Evolutionary conservation across 2,113 vertebrate species (phyloP).

Genomic region (Sinocyclocheilus anophthalmus): DNA sequence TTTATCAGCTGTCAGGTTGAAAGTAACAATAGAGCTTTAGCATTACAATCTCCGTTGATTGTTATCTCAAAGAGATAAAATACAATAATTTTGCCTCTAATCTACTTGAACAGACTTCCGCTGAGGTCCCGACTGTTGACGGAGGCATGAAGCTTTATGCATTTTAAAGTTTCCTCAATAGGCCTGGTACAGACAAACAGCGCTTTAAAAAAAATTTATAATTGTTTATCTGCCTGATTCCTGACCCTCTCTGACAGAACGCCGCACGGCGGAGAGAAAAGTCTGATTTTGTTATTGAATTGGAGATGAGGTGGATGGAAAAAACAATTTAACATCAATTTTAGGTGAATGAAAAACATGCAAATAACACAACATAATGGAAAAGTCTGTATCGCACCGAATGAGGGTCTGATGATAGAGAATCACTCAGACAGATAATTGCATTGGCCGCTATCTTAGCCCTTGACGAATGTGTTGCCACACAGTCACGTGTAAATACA

Average conservation of each 20-base stretch:
- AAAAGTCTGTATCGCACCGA: slow-evolving; percentile 27
- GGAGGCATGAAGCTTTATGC: slow-evolving; percentile 6
- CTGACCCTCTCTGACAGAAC: not conserved
- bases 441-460: slow-evolving; percentile 41
- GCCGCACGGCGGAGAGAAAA: slow-evolving; percentile 2
- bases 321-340: slow-evolving; percentile 57
- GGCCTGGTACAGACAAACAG: slow-evolving; percentile 11
- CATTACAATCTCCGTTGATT: slow-evolving; percentile 37
- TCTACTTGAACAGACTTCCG: slow-evolving; percentile 29
- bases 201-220: slow-evolving; percentile 5
- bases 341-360: slow-evolving; percentile 53
- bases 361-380: slow-evolving; percentile 55
- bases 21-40: slow-evolving; percentile 30
- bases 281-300: slow-evolving; percentile 50
- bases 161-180: slow-evolving; percentile 29
- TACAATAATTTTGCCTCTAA: slow-evolving; percentile 37
- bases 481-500: not conserved
- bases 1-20: slow-evolving; percentile 35
- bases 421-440: slow-evolving; percentile 58
- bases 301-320: slow-evolving; percentile 48
- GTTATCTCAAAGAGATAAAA: slow-evolving; percentile 37
- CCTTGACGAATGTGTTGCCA: slow-evolving; percentile 21
- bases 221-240: slow-evolving; percentile 38
- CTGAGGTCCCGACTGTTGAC: slow-evolving; percentile 23
- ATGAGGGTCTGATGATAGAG: slow-evolving; percentile 48